A percentile compares a stretch with the other conserved stretches of the same genome.
phyloP scores from a whole-genome alignment of 2,888 invertebrate genomes.

The Protophormia terraenovae region DNA sequence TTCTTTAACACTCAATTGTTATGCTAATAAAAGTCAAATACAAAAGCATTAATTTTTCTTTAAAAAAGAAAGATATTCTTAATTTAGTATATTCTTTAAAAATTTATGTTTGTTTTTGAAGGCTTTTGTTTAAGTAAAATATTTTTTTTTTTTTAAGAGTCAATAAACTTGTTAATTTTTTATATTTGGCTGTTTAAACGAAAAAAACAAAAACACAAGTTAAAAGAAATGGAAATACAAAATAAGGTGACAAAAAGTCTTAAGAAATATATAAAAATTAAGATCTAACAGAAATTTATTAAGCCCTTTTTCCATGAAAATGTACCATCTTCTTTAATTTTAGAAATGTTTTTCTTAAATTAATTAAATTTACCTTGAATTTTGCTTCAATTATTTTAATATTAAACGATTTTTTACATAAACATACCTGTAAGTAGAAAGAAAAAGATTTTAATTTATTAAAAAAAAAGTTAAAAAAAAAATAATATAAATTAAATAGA shows the following conservation, averaged over 20 bases:
- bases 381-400: too few species aligned
- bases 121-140: constrained; percentile 4
- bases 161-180: background rate
- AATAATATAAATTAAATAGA: too few species aligned
- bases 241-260: background rate
- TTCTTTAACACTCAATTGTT: background rate
- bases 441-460: too few species aligned
- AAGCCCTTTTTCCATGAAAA: too few species aligned
- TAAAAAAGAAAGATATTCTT: background rate
- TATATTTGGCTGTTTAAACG: background rate
- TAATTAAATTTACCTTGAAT: too few species aligned
- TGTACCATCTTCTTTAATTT: too few species aligned
- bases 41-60: constrained; percentile 3
- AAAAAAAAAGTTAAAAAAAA: too few species aligned
- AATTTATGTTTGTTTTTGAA: background rate
- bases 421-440: too few species aligned
- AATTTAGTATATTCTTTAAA: background rate
- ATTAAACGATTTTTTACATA: too few species aligned
- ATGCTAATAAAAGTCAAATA: constrained; percentile 7
- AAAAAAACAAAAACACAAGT: background rate
- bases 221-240: background rate
- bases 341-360: too few species aligned
- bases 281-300: background rate
- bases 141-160: background rate
- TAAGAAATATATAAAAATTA: background rate